Evolutionary conservation across 2,113 vertebrate species (phyloP).

Genomic region (Cyprinodon variegatus): DNA sequence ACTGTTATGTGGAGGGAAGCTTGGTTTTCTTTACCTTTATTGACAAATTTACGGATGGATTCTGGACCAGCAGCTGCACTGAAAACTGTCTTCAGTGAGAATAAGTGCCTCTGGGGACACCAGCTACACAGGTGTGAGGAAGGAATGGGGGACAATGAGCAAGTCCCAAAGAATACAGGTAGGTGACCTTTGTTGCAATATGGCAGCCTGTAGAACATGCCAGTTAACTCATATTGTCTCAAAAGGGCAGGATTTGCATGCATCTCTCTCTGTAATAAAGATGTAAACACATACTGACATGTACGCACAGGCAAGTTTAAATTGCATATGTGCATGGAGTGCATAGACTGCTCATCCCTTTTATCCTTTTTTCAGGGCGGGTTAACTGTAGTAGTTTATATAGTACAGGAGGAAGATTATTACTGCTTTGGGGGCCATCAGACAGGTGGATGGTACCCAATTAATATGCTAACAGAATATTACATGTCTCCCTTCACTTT

Average conservation of each 20-base stretch:
- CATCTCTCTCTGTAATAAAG: conserved; percentile 32
- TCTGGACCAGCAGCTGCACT: conserved; percentile 66
- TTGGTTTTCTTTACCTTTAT: conserved; percentile 58
- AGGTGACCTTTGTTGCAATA: conserved; percentile 70
- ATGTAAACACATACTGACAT: conserved; percentile 12
- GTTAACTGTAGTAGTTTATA: conserved; percentile 51
- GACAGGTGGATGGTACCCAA: conserved; percentile 66
- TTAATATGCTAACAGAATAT: conserved; percentile 75
- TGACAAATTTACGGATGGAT: conserved; percentile 62
- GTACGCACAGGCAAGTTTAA: conserved; percentile 18
- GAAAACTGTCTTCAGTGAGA: conserved; percentile 46
- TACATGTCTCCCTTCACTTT: conserved; percentile 56
- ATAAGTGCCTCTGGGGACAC: conserved; percentile 65
- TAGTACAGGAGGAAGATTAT: conserved; percentile 37
- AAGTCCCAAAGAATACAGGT: conserved; percentile 56
- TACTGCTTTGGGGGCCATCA: conserved; percentile 58
- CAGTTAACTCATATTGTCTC: conserved; percentile 38
- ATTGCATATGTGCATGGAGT: conserved; percentile 11
- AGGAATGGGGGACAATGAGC: conserved; percentile 43
- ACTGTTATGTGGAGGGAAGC: conserved; percentile 51
- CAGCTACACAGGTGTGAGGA: conserved; percentile 51
- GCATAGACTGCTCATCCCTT: conserved; percentile 8
- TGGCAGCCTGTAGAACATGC: conserved; percentile 37
- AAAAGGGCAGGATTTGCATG: conserved; percentile 57
- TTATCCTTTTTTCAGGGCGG: background rate